phyloP scores from a whole-genome alignment of 2,113 vertebrate genomes.

The Cardinalis cardinalis region DNA sequence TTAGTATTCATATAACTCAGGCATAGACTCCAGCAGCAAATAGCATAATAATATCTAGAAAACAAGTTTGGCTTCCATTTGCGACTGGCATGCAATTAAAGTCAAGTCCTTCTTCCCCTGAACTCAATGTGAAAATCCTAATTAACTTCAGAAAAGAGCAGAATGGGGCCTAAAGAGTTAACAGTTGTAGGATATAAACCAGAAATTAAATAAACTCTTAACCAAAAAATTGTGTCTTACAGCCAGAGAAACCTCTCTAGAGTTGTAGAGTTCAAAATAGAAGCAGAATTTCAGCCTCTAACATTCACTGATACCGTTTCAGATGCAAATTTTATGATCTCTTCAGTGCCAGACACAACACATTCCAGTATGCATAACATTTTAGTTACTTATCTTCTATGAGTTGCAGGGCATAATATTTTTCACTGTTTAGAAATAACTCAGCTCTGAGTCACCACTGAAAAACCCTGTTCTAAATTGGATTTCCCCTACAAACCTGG shows the following conservation, averaged over 20 bases:
- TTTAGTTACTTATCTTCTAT: slow-evolving; percentile 15
- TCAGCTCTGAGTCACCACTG: slow-evolving; percentile 4
- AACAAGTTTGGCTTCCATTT: background rate
- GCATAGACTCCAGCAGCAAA: background rate
- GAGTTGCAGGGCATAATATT: background rate
- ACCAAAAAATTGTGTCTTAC: background rate
- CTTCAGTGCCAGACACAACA: slow-evolving; percentile 42
- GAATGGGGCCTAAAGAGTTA: background rate
- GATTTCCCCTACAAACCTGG: background rate
- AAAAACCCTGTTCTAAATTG: background rate
- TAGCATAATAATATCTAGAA: background rate
- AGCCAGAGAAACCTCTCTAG: background rate
- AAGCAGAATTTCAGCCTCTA: slow-evolving; percentile 13
- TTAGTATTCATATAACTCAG: background rate
- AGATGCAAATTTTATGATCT: slow-evolving; percentile 23
- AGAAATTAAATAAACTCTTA: slow-evolving; percentile 12
- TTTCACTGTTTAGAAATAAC: slow-evolving; percentile 41
- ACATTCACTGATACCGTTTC: background rate
- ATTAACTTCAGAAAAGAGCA: background rate
- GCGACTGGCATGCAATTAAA: background rate
- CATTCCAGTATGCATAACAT: background rate
- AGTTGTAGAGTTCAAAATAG: background rate
- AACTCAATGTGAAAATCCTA: slow-evolving; percentile 1
- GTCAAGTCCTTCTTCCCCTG: background rate
- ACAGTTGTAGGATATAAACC: background rate